Base-by-base conservation (phyloP, 53 echinoderm and acorn worm species). In the Holothuria leucospilota region DNA sequence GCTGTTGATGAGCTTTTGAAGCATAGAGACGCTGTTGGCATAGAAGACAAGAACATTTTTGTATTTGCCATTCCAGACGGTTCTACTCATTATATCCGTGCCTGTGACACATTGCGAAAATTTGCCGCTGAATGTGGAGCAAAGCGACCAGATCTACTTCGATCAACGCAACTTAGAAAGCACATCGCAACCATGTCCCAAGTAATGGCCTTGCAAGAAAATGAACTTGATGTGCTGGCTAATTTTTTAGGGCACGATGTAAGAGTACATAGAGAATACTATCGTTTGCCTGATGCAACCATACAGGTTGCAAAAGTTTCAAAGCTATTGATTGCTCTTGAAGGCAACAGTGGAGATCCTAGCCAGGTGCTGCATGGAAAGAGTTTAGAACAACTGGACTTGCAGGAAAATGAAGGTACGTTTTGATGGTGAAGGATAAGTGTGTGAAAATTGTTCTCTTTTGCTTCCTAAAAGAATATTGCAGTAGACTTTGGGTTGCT, bases 301-400 rank as follows among this genome's bases (percentile, higher is more conserved):
- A 64, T 64, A 64, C 65, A 64, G 5, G 65, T 64, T 23, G 65
- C 65, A 64, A 64, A 64, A 64, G 23, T 64, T 24, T 23, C 65
- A 64, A 23, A 27, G 27, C 65, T 64, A 64, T 27, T 64, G 65
- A 64, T 64, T 7, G 27, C 65, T 24, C 11, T 64, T 64, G 65
- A 64, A 24, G 65, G 65, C 23, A 27, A 64, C 23, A 27, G 65
- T 23, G 11, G 42, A 42, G 42, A 42, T 42, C 42, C 65, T 4
- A 7, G 23, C 4, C 7, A 24, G 20, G 18, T 58, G 26, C 59
- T 78, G 18, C 21, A 59, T 10, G 78, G n/a, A 78, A 78, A 5
- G 78, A 27, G 58, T 5, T 16, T 78, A 6, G 59, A 78, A 20
- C 23, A 78, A 11, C 27, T 53, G 18, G n/a, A 78, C 20, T 5